Base-by-base conservation (phyloP, 2,113 vertebrate genomes). In the Andinoacara biseriatus region DNA sequence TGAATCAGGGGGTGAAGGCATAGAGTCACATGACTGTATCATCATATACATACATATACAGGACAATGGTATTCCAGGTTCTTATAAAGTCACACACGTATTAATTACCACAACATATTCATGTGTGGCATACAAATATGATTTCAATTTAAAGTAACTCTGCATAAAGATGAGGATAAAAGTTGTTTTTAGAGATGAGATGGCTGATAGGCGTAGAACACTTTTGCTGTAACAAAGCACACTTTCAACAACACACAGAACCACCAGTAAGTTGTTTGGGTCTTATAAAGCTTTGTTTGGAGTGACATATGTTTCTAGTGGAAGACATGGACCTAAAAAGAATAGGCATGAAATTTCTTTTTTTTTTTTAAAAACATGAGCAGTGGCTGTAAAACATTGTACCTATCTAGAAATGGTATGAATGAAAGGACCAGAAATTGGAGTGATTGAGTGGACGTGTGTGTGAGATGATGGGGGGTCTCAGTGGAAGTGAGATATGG, bases 401-500 rank as follows among this genome's bases (percentile, higher is more conserved):
- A 33, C 29, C 33, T 59, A 83, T 87, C 78, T 76, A 49, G 31
- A 65, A 38, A 57, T 58, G 78, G 58, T 62, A 63, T 85, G 35
- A 87, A 89, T 58, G 35, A 79, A 80, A 60, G 62, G 56, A 56
- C 81, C 33, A 63, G 7, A 82, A 82, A 85, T 85, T 81, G 58
- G 22, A 90, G 80, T 89, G 83, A 89, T 86, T 81, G 92, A 91
- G 86, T 86, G 43, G 38, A 85, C 31, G 35, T 60, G 54, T 58
- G 86, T 83, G 82, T 76, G 35, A 43, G 77, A 78, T 82, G 88
- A 87, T 82, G 89, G 76, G 26, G 76, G 38, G 17, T 22, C 1
- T 63, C 35, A 35, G 62, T 86, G 60, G 58, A 82, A 81, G 74
- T 78, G 54, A 91, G 63, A 76, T 76, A 78, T 81, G 62, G 61